phyloP scores from a whole-genome alignment of 2,888 invertebrate species.

The Lycophotia porphyrea region DNA sequence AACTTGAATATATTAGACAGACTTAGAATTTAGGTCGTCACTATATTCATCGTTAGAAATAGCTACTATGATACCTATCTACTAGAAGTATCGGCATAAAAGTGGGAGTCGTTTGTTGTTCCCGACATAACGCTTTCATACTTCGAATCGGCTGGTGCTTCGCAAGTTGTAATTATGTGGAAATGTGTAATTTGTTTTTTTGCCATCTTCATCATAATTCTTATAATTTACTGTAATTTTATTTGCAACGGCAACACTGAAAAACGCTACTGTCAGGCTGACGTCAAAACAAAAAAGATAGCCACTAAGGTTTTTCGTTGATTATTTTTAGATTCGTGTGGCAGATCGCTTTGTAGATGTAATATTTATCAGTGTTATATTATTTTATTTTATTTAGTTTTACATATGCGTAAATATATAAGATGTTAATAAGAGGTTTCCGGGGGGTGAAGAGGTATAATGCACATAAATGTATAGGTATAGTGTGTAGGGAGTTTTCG shows the following conservation, averaged over 20 bases:
- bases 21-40: background rate
- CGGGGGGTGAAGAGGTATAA: constrained; percentile 55
- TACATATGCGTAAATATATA: constrained; percentile 26
- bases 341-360: constrained; percentile 40
- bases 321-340: constrained; percentile 62
- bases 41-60: background rate
- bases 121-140: background rate
- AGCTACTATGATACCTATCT: background rate
- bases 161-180: background rate
- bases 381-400: constrained; percentile 23
- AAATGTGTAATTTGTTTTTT: background rate
- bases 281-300: constrained; percentile 60
- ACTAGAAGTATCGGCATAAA: background rate
- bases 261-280: background rate
- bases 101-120: background rate
- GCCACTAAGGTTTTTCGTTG: constrained; percentile 8
- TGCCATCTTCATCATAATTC: background rate
- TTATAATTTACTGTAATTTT: background rate
- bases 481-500: constrained; percentile 69
- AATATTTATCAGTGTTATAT: constrained; percentile 15
- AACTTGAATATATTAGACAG: background rate
- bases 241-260: constrained; percentile 35
- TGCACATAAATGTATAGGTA: constrained; percentile 59
- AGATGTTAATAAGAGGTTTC: constrained; percentile 72
- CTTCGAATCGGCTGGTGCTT: background rate